phyloP scores from a whole-genome alignment of 2,797 vertebrate species.

The Ibycter americanus region DNA sequence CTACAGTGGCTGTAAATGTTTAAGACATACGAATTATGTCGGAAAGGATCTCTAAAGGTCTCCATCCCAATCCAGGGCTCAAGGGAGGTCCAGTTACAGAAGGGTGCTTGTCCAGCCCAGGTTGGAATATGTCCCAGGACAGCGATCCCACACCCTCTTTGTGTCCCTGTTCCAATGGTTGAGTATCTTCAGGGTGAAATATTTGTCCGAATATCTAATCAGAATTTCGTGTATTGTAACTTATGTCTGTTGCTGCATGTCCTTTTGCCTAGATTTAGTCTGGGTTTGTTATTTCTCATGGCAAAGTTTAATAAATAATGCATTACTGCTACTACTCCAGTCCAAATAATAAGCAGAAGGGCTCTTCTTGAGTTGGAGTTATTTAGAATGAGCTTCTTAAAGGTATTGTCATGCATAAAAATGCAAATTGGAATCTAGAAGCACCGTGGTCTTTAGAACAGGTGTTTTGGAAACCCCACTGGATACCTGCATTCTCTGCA shows the following conservation, averaged over 20 bases:
- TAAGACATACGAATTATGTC: background rate
- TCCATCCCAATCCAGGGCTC: background rate
- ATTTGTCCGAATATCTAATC: background rate
- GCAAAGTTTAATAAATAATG: background rate
- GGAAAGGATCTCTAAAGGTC: background rate
- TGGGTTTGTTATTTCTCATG: background rate
- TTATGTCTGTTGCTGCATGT: background rate
- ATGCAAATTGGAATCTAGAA: background rate
- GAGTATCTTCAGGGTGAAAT: background rate
- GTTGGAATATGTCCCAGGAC: background rate
- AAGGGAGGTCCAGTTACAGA: background rate
- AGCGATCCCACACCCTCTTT: background rate
- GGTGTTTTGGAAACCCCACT: background rate
- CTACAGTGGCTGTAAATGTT: background rate
- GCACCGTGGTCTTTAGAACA: rapidly evolving
- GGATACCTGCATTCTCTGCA: background rate
- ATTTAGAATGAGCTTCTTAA: background rate
- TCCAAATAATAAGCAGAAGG: background rate
- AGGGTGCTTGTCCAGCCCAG: background rate
- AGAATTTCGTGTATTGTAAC: background rate
- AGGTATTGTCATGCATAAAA: background rate
- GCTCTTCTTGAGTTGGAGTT: background rate
- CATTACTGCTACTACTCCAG: background rate
- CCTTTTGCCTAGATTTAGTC: background rate
- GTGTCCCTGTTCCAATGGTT: background rate